phyloP scores from a whole-genome alignment of 2,888 invertebrate genomes.

The Helleia helle region DNA sequence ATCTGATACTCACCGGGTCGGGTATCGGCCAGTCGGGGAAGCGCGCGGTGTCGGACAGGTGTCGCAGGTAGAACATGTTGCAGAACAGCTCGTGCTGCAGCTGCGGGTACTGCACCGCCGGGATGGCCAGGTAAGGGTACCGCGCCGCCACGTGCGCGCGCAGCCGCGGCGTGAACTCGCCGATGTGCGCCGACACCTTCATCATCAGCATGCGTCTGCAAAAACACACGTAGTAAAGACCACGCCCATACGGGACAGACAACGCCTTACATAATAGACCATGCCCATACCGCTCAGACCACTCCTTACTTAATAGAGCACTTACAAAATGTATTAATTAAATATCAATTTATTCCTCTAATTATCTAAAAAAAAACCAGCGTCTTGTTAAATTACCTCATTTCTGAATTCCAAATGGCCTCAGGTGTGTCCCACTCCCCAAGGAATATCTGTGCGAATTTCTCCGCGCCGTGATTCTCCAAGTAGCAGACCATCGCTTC shows the following conservation, averaged over 20 bases:
- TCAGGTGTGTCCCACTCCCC: conserved; percentile 99
- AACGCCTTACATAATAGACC: no score
- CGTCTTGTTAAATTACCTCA: conserved; percentile 79
- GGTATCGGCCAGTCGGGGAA: conserved; percentile 99
- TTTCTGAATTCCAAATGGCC: conserved; percentile 98
- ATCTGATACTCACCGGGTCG: conserved; percentile 77
- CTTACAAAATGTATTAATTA: no score
- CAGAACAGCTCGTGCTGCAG: conserved; percentile 97
- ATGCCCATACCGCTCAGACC: no score
- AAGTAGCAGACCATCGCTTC: conserved; percentile 99
- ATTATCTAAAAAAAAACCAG: no score
- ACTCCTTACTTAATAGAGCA: no score
- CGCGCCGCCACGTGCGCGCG: conserved; percentile 95
- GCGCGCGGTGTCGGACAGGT: conserved; percentile 90
- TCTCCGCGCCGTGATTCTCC: conserved; percentile 98
- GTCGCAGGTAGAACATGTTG: conserved; percentile 97
- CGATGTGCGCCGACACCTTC: conserved; percentile 97
- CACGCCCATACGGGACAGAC: no score
- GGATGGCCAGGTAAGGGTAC: conserved; percentile 96
- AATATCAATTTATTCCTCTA: no score
- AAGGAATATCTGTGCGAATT: conserved; percentile 97
- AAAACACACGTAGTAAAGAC: neutral
- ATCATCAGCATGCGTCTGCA: conserved; percentile 91
- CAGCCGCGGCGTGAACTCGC: conserved; percentile 96
- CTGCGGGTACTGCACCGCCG: conserved; percentile 94